Conservation (phyloP, 2,888 invertebrate genomes). For the Poecilobothrus nobilitatus region DNA sequence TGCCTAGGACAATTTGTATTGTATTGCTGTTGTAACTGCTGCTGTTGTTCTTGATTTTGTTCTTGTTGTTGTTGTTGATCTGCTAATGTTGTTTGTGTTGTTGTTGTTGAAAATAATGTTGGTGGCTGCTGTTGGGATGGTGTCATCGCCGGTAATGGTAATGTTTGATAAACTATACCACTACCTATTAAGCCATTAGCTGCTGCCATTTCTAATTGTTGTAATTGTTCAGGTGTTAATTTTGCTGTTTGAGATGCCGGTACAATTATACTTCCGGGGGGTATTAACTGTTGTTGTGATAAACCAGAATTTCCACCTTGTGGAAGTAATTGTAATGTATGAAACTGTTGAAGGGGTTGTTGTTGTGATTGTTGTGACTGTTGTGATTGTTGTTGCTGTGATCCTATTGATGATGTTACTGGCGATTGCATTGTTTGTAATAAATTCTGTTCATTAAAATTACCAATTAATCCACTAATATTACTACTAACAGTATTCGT, state of each 20-base stretch:
- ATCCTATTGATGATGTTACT: neutral
- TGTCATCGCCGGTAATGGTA: neutral
- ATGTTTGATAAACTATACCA: neutral
- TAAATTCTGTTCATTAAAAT: neutral
- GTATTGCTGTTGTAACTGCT: neutral
- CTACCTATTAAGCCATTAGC: neutral
- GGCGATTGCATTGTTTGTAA: neutral
- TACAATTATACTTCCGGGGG: conserved; percentile 2
- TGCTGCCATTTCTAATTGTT: neutral
- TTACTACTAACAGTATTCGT: conserved; percentile 22
- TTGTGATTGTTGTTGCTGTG: neutral
- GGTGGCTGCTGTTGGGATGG: neutral
- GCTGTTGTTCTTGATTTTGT: neutral
- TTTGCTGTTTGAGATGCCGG: conserved; percentile 2
- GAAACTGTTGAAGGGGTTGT: neutral
- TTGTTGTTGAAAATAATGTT: neutral
- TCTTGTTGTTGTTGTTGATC: neutral
- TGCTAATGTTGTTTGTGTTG: neutral
- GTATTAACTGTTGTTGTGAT: neutral
- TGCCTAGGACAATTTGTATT: conserved; percentile 4
- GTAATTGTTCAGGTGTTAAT: conserved; percentile 7
- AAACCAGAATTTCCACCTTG: neutral
- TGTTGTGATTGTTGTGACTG: neutral
- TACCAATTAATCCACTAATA: conserved; percentile 16
- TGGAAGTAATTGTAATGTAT: neutral